These are phyloP conservation scores for Drosophila gaucha DNA, from an alignment of 2,888 invertebrate species.

Conservation along the genomic window DNA sequence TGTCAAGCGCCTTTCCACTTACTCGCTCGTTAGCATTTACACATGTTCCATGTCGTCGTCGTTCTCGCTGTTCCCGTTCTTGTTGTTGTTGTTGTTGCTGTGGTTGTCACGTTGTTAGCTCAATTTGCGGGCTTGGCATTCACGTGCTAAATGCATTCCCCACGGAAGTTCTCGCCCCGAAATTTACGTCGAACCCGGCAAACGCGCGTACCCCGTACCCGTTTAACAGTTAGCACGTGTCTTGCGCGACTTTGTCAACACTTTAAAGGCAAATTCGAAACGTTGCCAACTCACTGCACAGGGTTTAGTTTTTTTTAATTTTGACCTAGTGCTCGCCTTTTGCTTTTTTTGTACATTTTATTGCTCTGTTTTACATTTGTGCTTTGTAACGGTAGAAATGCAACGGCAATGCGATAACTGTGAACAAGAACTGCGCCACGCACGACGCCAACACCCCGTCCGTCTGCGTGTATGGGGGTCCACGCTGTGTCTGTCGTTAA, in stretches of 20 bases:
- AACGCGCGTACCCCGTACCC: slow-evolving; percentile 11
- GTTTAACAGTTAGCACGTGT: slow-evolving; percentile 12
- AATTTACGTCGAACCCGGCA: slow-evolving; percentile 37
- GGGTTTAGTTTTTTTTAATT: background rate
- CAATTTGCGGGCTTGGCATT: slow-evolving; percentile 40
- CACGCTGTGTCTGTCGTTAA: slow-evolving; percentile 62
- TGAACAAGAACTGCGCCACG: slow-evolving; percentile 34
- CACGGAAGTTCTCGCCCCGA: slow-evolving; percentile 20
- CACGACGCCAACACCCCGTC: slow-evolving; percentile 56
- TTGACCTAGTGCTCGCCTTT: background rate
- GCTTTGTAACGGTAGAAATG: background rate
- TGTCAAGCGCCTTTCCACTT: slow-evolving; percentile 22
- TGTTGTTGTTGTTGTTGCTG: slow-evolving; percentile 10
- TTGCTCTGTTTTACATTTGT: slow-evolving; percentile 21
- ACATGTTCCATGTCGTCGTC: slow-evolving; percentile 52
- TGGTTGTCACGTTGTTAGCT: slow-evolving; percentile 31
- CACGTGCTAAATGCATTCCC: slow-evolving; percentile 38
- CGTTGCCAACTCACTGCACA: slow-evolving; percentile 21
- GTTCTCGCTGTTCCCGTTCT: background rate
- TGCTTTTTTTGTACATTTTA: background rate
- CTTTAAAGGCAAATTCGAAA: slow-evolving; percentile 6
- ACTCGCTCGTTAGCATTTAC: slow-evolving; percentile 63
- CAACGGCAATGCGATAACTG: slow-evolving; percentile 3
- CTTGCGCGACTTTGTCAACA: background rate
- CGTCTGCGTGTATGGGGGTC: slow-evolving; percentile 35